Conservation (phyloP, 2,888 invertebrate genomes). For the Conistra vaccinii region DNA sequence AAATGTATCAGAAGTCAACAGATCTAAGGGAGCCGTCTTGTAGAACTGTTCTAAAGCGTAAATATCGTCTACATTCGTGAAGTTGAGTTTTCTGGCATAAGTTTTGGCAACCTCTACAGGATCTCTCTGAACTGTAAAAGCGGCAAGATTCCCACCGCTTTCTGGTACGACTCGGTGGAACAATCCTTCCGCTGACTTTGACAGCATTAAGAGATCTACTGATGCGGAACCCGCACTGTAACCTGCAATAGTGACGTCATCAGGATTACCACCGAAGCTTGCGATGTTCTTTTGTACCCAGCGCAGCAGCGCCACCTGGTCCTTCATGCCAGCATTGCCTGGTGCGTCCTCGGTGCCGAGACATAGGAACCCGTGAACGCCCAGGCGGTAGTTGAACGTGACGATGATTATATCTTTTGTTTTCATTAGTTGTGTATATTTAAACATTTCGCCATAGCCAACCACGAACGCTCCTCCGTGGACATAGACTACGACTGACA, state of each 20-base stretch:
- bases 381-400: constrained; percentile 28
- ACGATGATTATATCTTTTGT: constrained; percentile 67
- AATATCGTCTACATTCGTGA: constrained; percentile 71
- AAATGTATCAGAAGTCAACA: constrained; percentile 63
- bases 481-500: constrained; percentile 29
- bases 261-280: constrained; percentile 76
- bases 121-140: constrained; percentile 65
- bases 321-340: constrained; percentile 81
- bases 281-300: constrained; percentile 79
- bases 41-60: constrained; percentile 76
- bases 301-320: constrained; percentile 74
- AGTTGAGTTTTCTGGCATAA: constrained; percentile 67
- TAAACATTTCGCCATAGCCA: constrained; percentile 9
- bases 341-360: constrained; percentile 66
- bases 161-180: constrained; percentile 77
- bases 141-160: constrained; percentile 72
- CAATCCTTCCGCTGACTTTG: constrained; percentile 70
- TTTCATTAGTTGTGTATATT: constrained; percentile 29
- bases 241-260: constrained; percentile 76
- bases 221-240: constrained; percentile 74
- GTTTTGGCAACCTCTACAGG: constrained; percentile 65
- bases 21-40: constrained; percentile 61
- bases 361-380: constrained; percentile 35
- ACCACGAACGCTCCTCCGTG: constrained; percentile 28
- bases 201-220: constrained; percentile 75